Conservation (phyloP, 2,888 invertebrate genomes). For the Tipula unca region DNA sequence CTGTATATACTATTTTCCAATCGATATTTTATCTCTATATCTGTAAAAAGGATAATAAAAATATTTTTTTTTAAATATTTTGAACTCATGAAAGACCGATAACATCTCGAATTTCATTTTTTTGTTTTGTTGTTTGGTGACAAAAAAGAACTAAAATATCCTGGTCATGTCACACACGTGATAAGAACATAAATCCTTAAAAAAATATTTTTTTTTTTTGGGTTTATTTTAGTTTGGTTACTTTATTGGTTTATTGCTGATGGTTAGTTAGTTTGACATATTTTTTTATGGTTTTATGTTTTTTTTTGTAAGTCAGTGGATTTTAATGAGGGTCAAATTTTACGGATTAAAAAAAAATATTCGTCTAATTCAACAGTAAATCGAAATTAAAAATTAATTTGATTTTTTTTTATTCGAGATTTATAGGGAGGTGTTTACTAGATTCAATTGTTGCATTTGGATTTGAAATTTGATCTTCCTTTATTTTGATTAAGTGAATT, state of each 20-base stretch:
- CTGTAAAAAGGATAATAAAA: background rate
- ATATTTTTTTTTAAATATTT: background rate
- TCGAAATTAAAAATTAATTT: background rate
- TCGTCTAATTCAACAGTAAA: background rate
- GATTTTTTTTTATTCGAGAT: background rate
- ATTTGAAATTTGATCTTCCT: background rate
- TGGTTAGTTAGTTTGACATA: slow-evolving; percentile 10
- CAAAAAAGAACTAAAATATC: background rate
- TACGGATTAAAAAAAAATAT: background rate
- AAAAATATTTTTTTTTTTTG: background rate
- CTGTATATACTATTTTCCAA: too few relatives aligned
- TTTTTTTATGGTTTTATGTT: background rate
- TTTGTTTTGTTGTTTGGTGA: background rate
- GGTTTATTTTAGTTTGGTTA: background rate
- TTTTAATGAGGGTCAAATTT: slow-evolving; percentile 16
- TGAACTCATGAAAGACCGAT: background rate
- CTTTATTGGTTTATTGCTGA: background rate
- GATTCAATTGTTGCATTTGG: background rate
- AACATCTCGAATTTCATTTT: background rate
- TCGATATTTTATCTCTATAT: background rate
- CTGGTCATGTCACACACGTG: slow-evolving; percentile 19
- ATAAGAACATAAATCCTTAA: slow-evolving; percentile 17
- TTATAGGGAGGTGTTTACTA: background rate
- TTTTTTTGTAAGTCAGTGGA: background rate
- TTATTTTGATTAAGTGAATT: background rate